Conservation (phyloP, 2,113 vertebrate species). For the Sialia sialis region DNA sequence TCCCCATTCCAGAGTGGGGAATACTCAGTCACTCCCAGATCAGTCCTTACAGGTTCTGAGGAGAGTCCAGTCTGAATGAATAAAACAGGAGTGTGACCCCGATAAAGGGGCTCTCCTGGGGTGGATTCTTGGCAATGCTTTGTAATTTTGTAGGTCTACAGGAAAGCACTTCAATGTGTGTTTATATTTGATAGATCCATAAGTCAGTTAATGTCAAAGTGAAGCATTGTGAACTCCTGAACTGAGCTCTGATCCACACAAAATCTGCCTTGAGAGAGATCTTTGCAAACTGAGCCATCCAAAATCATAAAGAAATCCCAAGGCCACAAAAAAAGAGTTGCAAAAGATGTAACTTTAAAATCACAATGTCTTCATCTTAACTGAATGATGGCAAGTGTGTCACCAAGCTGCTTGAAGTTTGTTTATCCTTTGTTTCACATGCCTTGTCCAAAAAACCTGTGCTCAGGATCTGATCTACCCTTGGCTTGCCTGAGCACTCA, state of each 20-base stretch:
- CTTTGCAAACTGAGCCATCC: background rate
- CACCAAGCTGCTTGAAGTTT: background rate
- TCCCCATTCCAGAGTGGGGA: background rate
- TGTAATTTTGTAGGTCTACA: background rate
- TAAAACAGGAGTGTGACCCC: background rate
- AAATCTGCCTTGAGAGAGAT: background rate
- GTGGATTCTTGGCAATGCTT: background rate
- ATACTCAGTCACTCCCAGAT: background rate
- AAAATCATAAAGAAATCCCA: background rate
- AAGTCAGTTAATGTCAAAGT: background rate
- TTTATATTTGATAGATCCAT: background rate
- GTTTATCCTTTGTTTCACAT: background rate
- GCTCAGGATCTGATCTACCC: background rate
- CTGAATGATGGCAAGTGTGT: background rate
- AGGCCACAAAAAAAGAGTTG: background rate
- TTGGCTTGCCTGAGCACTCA: background rate
- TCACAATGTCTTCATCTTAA: background rate
- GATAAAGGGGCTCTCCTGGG: background rate
- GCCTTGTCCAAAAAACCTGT: background rate
- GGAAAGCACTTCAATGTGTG: background rate
- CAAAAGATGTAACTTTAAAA: background rate
- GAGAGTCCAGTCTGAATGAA: background rate
- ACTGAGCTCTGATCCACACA: background rate
- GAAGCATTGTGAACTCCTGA: background rate
- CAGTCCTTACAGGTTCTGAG: background rate